Evolutionary conservation across 1,140 invertebrate genomes (phyloP), one percentile per base, ranked within the genome.

Genomic region (Ctenoplectra terminalis): DNA sequence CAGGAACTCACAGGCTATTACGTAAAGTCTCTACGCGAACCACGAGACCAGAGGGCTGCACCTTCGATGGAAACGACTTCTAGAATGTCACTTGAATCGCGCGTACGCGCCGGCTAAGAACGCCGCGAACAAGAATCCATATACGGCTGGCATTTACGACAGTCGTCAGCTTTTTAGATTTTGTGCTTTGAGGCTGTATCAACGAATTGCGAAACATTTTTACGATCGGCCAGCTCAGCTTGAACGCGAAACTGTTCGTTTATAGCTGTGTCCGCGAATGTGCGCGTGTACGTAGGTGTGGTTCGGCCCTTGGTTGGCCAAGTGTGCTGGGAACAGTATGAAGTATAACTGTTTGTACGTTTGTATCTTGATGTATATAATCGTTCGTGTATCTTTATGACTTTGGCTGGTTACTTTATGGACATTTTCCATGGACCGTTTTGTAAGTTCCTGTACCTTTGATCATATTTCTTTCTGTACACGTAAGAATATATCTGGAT

Each of bases 61-160:
- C 29, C 29, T 48, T 61, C 13, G 67, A 23, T 31, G 56, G 56
- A n/a, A 71, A 71, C 67, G 43, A 61, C 60, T 69, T 81, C 60
- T 82, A 85, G 72, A 82, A 72, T 66, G 67, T 72, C 46, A 23
- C 46, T 40, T 54, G 64, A n/a, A 63, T 79, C 50, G 80, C 75
- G 23, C 40, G 29, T 66, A 66, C 52, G 13, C 26, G 29, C 29
- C 20, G 15, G 40, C 64, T 61, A 58, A 83, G 85, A 82, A 83
- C 54, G 70, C 58, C 50, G 69, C 31, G 56, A 71, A 72, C 72
- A 13, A 52, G 84, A 72, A 79, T 71, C 86, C 86, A 77, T 87
- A 86, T 81, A 87, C 31, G 85, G 81, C 20, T 76, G 84, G 69
- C 83, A 81, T 87, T 87, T 87, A 86, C 86, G 72, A 82, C 81